A percentile compares a stretch with the other conserved stretches of the same genome.
Evolutionary conservation across 2,797 vertebrate genomes (phyloP).

Genomic region (Syncerus caffer): DNA sequence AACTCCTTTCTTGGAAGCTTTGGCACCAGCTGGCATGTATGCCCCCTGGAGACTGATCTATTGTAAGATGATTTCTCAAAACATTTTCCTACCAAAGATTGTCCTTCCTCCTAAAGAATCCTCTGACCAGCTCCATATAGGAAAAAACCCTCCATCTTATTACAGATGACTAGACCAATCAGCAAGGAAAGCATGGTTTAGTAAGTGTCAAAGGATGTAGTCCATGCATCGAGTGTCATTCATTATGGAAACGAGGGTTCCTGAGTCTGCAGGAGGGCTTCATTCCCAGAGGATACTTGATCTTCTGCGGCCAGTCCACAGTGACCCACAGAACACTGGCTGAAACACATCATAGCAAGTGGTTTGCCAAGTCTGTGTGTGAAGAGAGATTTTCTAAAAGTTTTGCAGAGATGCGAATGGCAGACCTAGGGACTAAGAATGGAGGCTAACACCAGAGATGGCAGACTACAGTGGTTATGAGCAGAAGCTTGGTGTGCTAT

Average conservation of each 20-base stretch:
- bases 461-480: not conserved
- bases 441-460: not conserved
- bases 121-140: not conserved
- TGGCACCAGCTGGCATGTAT: not conserved
- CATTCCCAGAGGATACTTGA: not conserved
- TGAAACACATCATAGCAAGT: not conserved
- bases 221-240: not conserved
- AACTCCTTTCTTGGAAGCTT: not conserved
- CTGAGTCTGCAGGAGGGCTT: not conserved
- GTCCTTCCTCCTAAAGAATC: not conserved
- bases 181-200: not conserved
- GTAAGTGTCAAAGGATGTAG: not conserved
- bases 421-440: not conserved
- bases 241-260: not conserved
- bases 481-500: not conserved
- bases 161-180: not conserved
- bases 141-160: not conserved
- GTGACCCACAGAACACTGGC: not conserved
- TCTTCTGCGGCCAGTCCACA: not conserved
- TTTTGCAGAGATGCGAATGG: not conserved
- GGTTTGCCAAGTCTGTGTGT: not conserved
- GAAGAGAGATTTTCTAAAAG: not conserved
- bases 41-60: not conserved
- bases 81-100: not conserved
- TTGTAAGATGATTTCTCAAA: not conserved